Conservation (phyloP, 2,797 vertebrate genomes). For the Mionectes olivaceus region DNA sequence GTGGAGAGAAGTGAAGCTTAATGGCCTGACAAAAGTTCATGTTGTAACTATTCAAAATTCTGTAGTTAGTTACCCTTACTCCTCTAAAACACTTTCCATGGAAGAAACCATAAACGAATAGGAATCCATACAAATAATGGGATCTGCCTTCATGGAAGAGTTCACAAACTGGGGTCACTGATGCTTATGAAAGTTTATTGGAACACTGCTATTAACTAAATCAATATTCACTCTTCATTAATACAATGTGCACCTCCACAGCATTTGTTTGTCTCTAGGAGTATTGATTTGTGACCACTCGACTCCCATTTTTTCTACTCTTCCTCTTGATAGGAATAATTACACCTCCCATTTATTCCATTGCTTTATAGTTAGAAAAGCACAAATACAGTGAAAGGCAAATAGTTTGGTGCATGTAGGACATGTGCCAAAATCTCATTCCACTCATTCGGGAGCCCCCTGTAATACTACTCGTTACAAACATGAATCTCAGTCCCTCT, state of each 20-base stretch:
- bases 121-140: neutral
- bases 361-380: neutral
- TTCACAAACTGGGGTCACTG: neutral
- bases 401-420: neutral
- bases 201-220: conserved; percentile 27
- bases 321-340: conserved; percentile 1
- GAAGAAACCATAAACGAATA: neutral
- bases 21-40: neutral
- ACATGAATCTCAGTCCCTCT: neutral
- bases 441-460: neutral
- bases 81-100: neutral
- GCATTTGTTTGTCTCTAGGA: conserved; percentile 2
- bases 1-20: neutral
- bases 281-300: conserved; percentile 1
- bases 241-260: neutral
- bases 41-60: neutral
- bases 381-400: neutral
- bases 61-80: neutral
- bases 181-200: conserved; percentile 12
- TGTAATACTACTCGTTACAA: neutral
- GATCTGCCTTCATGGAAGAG: neutral
- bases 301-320: neutral
- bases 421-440: neutral
- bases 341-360: neutral
- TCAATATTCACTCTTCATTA: conserved; percentile 45